Conservation (phyloP, 35 echinoderm and acorn worm genomes). For the Apostichopus californicus region DNA sequence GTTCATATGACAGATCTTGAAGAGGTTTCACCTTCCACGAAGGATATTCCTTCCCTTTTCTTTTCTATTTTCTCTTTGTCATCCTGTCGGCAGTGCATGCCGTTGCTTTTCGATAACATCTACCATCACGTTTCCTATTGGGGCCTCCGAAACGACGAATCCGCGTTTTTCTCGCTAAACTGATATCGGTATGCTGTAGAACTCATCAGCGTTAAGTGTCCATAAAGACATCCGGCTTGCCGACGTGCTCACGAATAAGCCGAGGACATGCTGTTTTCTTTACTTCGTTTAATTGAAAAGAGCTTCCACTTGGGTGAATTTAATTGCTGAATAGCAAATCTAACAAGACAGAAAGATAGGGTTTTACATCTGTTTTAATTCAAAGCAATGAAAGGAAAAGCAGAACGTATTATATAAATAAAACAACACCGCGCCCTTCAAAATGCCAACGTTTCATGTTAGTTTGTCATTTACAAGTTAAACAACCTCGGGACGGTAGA, state of each 20-base stretch:
- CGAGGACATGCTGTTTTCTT: conserved; percentile 3
- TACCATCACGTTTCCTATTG: neutral
- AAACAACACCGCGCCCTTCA: too few relatives aligned
- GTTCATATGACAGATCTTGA: neutral
- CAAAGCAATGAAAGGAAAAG: too few relatives aligned
- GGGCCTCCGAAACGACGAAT: neutral
- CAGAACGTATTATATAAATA: too few relatives aligned
- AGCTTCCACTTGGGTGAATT: neutral
- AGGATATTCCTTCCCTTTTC: neutral
- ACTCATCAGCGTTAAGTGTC: neutral
- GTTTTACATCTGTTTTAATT: too few relatives aligned
- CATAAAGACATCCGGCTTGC: conserved; percentile 1
- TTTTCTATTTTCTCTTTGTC: neutral
- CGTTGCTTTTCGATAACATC: conserved; percentile 13
- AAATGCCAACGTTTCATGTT: too few relatives aligned
- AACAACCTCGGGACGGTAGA: too few relatives aligned
- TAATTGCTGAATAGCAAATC: conserved; percentile 1
- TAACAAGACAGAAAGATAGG: neutral
- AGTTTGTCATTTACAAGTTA: too few relatives aligned
- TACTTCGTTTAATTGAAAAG: conserved; percentile 10
- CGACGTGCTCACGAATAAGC: conserved; percentile 6
- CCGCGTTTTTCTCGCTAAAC: neutral
- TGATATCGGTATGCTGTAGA: neutral
- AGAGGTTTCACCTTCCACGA: neutral
- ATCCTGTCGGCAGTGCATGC: neutral